Percentiles rank a stretch among this genome's conserved stretches.
Evolutionary conservation across 2,797 vertebrate genomes (phyloP).

Genomic region (Geotrypetes seraphini): DNA sequence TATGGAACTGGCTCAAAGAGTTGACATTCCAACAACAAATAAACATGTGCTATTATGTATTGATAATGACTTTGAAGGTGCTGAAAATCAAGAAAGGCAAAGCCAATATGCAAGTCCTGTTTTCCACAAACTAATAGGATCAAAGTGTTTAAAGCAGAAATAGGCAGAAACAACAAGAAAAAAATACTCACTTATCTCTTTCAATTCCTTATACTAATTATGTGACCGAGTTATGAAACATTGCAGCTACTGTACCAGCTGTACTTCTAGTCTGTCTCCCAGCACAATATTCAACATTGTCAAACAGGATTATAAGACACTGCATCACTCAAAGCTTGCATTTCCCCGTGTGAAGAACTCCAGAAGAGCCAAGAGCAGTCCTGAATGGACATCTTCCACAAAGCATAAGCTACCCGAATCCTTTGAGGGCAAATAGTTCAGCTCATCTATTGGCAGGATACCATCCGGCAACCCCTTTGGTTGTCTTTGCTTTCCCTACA

Average conservation of each 20-base stretch:
- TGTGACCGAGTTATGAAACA: constrained; percentile 3
- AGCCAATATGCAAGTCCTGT: too few relatives aligned
- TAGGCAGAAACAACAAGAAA: too few relatives aligned
- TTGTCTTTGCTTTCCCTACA: constrained; percentile 3
- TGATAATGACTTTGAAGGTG: too few relatives aligned
- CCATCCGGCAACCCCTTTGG: constrained; percentile 3
- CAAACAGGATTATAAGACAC: constrained; percentile 22
- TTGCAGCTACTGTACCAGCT: background rate
- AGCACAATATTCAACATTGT: constrained; percentile 27
- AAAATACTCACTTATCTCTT: too few relatives aligned
- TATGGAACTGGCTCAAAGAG: too few relatives aligned
- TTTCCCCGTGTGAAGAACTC: background rate
- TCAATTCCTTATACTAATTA: too few relatives aligned
- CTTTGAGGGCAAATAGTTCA: constrained; percentile 11
- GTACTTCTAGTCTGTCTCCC: constrained; percentile 14
- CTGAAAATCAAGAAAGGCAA: too few relatives aligned
- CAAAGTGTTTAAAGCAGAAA: too few relatives aligned
- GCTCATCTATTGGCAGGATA: background rate
- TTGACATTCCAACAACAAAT: too few relatives aligned
- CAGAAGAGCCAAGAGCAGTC: constrained; percentile 12
- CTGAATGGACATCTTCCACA: background rate
- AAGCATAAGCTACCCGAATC: fast-evolving
- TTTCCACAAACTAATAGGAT: too few relatives aligned
- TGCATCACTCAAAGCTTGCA: constrained; percentile 21
- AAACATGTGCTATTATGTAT: too few relatives aligned